These are phyloP conservation scores for Rhipidura dahli DNA, from an alignment of 2,113 vertebrate genomes.

Conservation along the genomic window DNA sequence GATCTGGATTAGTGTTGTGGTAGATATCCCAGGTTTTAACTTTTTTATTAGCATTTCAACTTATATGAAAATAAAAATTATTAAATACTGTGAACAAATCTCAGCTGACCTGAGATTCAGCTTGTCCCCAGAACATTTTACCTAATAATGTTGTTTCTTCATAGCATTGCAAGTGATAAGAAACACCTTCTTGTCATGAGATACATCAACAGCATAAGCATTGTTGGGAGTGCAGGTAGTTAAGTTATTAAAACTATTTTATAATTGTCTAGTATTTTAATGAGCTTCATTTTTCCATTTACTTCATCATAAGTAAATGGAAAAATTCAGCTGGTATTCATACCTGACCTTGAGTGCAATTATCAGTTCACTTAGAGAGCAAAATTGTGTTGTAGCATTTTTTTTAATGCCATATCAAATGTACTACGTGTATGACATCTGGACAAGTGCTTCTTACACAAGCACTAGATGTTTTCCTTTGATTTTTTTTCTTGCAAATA, in stretches of 20 bases:
- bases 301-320: background rate
- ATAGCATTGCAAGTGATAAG: background rate
- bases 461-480: background rate
- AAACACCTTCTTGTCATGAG: background rate
- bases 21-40: background rate
- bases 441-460: background rate
- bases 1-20: background rate
- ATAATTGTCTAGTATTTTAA: background rate
- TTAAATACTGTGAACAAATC: background rate
- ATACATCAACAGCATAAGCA: background rate
- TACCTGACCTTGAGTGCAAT: background rate
- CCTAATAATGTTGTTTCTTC: background rate
- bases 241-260: background rate
- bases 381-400: fast-evolving
- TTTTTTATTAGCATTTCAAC: background rate
- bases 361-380: background rate
- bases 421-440: background rate
- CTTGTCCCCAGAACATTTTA: background rate
- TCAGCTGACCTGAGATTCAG: background rate
- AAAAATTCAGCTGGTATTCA: background rate
- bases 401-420: background rate
- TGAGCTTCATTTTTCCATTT: background rate
- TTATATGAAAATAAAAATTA: background rate
- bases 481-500: background rate
- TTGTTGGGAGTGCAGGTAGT: background rate